A percentile compares a stretch with the other conserved stretches of the same genome.
Conservation (phyloP, 2,888 invertebrate genomes). For the Schizaphis graminum region DNA sequence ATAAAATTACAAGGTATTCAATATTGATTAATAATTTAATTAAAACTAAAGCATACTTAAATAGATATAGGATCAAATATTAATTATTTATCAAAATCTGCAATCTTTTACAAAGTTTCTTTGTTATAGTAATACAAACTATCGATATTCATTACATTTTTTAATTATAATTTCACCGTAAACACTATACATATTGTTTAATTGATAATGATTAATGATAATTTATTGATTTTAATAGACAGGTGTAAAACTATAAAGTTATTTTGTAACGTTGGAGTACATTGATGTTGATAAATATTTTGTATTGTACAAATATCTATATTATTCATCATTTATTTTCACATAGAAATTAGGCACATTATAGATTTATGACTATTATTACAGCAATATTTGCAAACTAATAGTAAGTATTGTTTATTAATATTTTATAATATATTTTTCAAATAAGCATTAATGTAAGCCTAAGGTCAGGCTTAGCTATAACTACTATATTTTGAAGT, state of each 20-base stretch:
- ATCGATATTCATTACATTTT: background rate
- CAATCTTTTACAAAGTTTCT: background rate
- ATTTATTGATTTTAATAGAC: background rate
- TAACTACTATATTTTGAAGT: background rate
- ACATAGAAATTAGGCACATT: no score
- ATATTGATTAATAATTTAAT: background rate
- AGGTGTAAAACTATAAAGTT: no score
- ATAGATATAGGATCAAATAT: background rate
- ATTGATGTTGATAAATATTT: background rate
- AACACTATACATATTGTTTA: background rate
- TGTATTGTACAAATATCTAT: background rate
- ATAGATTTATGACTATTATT: background rate
- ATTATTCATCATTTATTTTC: background rate
- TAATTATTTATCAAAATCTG: background rate
- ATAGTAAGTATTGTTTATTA: background rate
- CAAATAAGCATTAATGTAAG: background rate
- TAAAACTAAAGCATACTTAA: background rate
- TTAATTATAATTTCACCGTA: background rate
- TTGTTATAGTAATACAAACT: background rate
- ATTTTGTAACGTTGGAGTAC: background rate
- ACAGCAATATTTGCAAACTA: background rate
- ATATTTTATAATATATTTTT: background rate
- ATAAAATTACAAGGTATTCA: background rate
- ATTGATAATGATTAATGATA: background rate
- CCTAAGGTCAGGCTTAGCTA: background rate